Evolutionary conservation across 1,140 invertebrate genomes (phyloP), one percentile per base, ranked within the genome.

Genomic region (Bactericera cockerelli): DNA sequence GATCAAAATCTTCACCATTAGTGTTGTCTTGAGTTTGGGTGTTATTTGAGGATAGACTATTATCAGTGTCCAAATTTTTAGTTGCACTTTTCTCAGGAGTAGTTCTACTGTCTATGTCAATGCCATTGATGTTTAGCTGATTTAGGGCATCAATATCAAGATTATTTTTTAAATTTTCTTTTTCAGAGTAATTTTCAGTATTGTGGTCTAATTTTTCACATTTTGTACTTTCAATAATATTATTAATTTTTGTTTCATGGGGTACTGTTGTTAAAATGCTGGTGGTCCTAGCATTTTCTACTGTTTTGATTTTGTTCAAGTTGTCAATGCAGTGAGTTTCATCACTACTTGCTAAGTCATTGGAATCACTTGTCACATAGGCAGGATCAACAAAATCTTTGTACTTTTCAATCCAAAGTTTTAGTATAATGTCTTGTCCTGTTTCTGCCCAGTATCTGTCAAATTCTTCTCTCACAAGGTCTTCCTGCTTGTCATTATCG

Each of bases 371-470:
- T 6, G n/a, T 49, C 3, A 49, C 19, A 16, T 19, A 49, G 19
- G 4, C 8, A n/a, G 42, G 42, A 49, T 49, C 42, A 19, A 49
- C 22, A 49, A 19, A 22, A 49, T 49, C 42, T n/a, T n/a, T 4
- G n/a, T 49, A 49, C 22, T 49, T 49, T 49, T 16, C 42, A 4
- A 49, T n/a, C 42, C 42, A 49, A 49, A 19, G 42, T 49, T 49
- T 49, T n/a, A 49, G 42, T 6, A 49, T 22, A 49, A 49, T 49
- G 42, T 16, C n/a, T 16, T 49, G 22, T 49, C 42, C 42, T 6
- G 6, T 49, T 19, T 19, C 42, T 10, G 6, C 19, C 42, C 42
- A 49, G 19, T 49, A 49, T 49, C 3, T 4, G 22, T 49, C 22
- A 22, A 49, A 49, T n/a, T 49, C 42, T 19, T 49, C 3, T 49